These are phyloP conservation scores for Pogonocherus hispidulus DNA, from an alignment of 2,888 invertebrate genomes.

Conservation along the genomic window DNA sequence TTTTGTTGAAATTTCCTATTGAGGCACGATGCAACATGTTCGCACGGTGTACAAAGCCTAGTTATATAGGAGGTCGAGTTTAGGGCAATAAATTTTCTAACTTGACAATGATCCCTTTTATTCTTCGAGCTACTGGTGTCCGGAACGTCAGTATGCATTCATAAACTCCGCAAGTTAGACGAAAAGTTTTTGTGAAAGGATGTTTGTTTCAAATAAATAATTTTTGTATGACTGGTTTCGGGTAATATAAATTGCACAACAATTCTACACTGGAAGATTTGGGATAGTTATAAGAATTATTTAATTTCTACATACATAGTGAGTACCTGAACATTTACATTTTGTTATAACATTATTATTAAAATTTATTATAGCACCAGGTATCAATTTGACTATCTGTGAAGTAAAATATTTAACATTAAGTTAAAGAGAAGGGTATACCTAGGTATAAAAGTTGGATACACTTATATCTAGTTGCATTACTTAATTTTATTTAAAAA, in stretches of 20 bases:
- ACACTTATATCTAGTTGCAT: too few species aligned
- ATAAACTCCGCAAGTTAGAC: conserved; percentile 54
- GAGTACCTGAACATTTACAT: too few species aligned
- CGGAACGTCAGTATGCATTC: conserved; percentile 63
- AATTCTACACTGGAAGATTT: too few species aligned
- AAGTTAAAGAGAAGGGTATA: too few species aligned
- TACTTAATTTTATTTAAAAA: too few species aligned
- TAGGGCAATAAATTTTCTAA: conserved; percentile 71
- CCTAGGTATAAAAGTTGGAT: too few species aligned
- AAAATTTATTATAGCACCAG: too few species aligned
- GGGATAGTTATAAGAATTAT: too few species aligned
- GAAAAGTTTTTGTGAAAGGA: not conserved
- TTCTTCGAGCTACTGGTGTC: conserved; percentile 66
- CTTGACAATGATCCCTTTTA: conserved; percentile 72
- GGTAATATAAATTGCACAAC: not conserved
- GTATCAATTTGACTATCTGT: too few species aligned
- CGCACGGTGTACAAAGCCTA: conserved; percentile 45
- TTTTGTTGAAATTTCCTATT: conserved; percentile 29
- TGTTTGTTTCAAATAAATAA: not conserved
- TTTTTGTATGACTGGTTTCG: not conserved
- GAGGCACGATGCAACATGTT: conserved; percentile 40
- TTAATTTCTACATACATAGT: too few species aligned
- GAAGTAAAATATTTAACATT: too few species aligned
- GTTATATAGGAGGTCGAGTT: conserved; percentile 60
- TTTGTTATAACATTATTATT: too few species aligned